phyloP scores from a whole-genome alignment of 1,140 invertebrate genomes.

The Drosophila busckii region DNA sequence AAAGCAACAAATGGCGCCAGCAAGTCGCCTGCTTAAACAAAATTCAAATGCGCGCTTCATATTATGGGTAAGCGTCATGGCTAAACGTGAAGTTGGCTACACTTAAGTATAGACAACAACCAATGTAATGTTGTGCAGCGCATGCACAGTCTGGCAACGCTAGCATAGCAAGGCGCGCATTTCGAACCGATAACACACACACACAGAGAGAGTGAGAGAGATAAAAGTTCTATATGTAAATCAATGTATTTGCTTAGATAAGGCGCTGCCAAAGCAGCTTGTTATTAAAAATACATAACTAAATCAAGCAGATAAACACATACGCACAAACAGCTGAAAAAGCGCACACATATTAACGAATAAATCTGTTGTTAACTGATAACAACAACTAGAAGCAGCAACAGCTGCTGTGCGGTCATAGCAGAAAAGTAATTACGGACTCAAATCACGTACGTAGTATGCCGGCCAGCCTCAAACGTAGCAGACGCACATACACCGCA shows the following conservation, averaged over 20 bases:
- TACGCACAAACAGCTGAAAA: background rate
- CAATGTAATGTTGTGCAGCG: background rate
- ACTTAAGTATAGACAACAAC: too few relatives aligned
- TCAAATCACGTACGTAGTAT: slow-evolving; percentile 32
- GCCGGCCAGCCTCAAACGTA: slow-evolving; percentile 8
- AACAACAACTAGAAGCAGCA: slow-evolving; percentile 11
- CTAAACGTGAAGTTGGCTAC: background rate
- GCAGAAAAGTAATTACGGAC: slow-evolving; percentile 33
- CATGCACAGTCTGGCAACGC: slow-evolving; percentile 5
- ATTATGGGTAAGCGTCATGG: slow-evolving; percentile 3
- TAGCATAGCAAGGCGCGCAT: background rate
- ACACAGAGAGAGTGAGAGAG: too few relatives aligned
- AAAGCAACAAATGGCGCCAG: slow-evolving; percentile 4
- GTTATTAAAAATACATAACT: slow-evolving; percentile 16
- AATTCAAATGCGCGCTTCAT: slow-evolving; percentile 4
- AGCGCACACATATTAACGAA: slow-evolving; percentile 15
- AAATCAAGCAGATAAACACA: background rate
- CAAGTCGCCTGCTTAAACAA: slow-evolving; percentile 1
- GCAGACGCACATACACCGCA: slow-evolving; percentile 7
- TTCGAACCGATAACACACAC: background rate
- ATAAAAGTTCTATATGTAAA: background rate
- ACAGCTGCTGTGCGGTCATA: slow-evolving; percentile 7
- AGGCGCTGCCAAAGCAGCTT: slow-evolving; percentile 5
- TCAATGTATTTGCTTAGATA: background rate
- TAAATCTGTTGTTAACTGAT: slow-evolving; percentile 34